phyloP scores from a whole-genome alignment of 2,113 vertebrate genomes.

The Paratilapia polleni region DNA sequence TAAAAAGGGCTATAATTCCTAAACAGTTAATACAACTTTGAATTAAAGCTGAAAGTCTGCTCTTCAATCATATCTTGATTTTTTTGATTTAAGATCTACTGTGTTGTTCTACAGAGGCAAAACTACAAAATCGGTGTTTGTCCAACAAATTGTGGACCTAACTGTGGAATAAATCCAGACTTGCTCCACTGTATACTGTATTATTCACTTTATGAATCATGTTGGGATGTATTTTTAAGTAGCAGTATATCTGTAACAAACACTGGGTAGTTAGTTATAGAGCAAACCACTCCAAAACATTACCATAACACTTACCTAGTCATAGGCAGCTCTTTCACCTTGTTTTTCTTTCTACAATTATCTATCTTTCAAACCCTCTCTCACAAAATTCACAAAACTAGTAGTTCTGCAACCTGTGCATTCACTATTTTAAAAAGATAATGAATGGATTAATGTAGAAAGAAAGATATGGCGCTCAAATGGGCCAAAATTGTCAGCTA shows the following conservation, averaged over 20 bases:
- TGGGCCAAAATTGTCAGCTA: no score
- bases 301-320: no score
- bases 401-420: no score
- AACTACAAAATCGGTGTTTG: background rate
- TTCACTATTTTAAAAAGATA: no score
- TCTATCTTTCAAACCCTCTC: no score
- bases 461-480: no score
- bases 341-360: no score
- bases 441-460: no score
- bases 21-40: background rate
- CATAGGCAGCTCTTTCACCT: no score
- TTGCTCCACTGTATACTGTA: background rate
- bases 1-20: fast-evolving
- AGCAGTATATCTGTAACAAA: background rate
- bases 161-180: background rate
- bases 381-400: background rate
- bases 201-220: background rate
- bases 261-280: fast-evolving
- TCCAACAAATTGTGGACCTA: background rate
- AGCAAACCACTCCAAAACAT: background rate
- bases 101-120: no score
- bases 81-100: background rate
- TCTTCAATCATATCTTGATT: background rate
- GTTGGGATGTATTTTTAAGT: background rate
- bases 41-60: fast-evolving